These are phyloP conservation scores for Porites lutea DNA, from an alignment of 64 coral and sea anemone species.

Conservation along the genomic window DNA sequence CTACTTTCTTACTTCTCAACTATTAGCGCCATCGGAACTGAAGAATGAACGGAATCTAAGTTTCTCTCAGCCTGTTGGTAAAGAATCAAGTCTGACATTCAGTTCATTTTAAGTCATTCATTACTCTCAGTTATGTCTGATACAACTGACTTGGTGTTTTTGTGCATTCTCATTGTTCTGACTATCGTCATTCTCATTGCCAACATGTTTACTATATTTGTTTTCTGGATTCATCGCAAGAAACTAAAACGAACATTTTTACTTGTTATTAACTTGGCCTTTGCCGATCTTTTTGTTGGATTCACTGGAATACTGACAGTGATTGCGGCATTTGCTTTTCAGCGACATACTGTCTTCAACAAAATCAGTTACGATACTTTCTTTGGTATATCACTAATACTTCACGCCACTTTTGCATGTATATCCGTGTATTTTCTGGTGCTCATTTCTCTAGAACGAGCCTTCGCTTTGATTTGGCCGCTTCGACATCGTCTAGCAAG, in stretches of 20 bases:
- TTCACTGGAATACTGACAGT: not conserved
- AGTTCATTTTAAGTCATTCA: not conserved
- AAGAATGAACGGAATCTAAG: too few species aligned
- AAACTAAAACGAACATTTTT: not conserved
- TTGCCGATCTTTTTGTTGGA: not conserved
- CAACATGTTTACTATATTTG: not conserved
- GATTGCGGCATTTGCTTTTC: not conserved
- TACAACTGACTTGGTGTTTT: too few species aligned
- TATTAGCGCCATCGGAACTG: too few species aligned
- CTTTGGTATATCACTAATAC: not conserved
- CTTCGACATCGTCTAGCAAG: not conserved
- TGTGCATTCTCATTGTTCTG: too few species aligned
- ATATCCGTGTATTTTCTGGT: not conserved
- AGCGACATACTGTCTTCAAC: not conserved
- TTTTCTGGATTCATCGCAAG: not conserved
- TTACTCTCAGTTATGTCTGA: not conserved
- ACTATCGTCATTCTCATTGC: not conserved
- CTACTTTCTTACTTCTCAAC: too few species aligned
- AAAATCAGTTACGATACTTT: not conserved
- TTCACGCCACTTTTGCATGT: not conserved
- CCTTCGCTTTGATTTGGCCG: conserved; percentile 7
- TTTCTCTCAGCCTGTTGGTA: too few species aligned
- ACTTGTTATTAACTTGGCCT: not conserved
- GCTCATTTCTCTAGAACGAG: not conserved
- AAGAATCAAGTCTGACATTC: too few species aligned